Conservation (phyloP, 92 coral and sea anemone genomes). For the Ricordea florida region DNA sequence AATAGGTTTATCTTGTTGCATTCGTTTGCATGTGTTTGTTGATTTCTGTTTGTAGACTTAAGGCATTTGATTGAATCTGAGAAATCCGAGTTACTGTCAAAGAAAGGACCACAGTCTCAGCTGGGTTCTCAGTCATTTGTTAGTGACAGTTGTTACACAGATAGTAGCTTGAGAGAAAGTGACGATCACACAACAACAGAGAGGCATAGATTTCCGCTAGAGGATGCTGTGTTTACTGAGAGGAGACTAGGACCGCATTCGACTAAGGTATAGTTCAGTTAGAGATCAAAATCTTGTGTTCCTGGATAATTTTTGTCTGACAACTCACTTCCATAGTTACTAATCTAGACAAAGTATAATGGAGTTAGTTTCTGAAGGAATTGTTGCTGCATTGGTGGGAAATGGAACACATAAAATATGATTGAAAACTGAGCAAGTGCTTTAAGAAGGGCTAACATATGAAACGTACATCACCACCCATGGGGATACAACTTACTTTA, state of each 20-base stretch:
- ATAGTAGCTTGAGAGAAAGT: constrained; percentile 13
- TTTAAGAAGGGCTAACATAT: no score
- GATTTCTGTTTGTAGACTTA: background rate
- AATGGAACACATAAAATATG: no score
- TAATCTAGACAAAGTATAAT: no score
- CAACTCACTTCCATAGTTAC: no score
- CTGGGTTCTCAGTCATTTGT: background rate
- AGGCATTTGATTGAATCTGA: constrained; percentile 16
- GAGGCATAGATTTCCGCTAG: constrained; percentile 16
- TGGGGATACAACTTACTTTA: no score
- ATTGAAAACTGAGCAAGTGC: no score
- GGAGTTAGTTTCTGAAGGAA: no score
- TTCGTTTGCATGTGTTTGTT: no score
- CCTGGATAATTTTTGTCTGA: no score
- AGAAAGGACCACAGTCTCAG: background rate
- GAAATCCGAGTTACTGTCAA: background rate
- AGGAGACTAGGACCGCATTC: background rate
- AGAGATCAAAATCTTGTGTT: background rate
- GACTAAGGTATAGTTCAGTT: background rate
- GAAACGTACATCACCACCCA: no score
- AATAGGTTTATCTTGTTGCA: no score
- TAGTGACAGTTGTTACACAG: constrained; percentile 19
- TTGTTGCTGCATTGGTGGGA: no score
- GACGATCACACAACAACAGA: background rate
- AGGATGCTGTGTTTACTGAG: constrained; percentile 12